Evolutionary conservation across 2,888 invertebrate species (phyloP), one percentile per base, ranked within the genome.

Genomic region (Prenolepis imparis): DNA sequence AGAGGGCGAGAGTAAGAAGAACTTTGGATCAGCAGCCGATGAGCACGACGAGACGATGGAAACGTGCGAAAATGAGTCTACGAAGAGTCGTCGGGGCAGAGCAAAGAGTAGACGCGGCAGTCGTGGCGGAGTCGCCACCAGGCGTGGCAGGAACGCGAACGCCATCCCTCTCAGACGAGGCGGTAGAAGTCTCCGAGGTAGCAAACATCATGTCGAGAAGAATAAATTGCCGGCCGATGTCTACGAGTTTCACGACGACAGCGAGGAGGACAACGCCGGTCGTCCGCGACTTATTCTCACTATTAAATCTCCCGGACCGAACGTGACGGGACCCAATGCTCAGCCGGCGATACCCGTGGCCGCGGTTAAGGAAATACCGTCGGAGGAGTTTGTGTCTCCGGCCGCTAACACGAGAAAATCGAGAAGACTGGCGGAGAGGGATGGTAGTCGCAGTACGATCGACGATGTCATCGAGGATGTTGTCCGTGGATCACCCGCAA

Each of bases 381-480:
- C 94, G 82, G 97, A 96, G 90, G 96, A 96, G 88, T 97, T 97
- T 86, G 95, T 96, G 21, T 96, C 96, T 0, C 96, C 97, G 0
- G 96, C 96, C 6, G 93, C 95, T 2, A 97, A 97, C 87, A 98
- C 98, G 0, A 95, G 98, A 73, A 98, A 98, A 94, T 98, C 98
- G 0, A 96, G 97, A 82, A 96, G 98, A 85, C 95, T 98, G 77
- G 97, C 97, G 92, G 98, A 98, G 93, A 97, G 97, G 92, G 97
- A 97, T 92, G 96, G 96, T 70, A 96, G 96, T 87, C 96, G 97
- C 84, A 97, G 96, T 85, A 97, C 97, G 0, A 96, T 98, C 12
- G 98, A 99, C 93, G 98, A 98, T 91, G 96, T 98, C 18, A 98
- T 98, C 87, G 98, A 99, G 89, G 98, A 98, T 92, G 98, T 98